A percentile compares a stretch with the other conserved stretches of the same genome.
Conservation (phyloP, 2,797 vertebrate species). For the Etheostoma perlongum region DNA sequence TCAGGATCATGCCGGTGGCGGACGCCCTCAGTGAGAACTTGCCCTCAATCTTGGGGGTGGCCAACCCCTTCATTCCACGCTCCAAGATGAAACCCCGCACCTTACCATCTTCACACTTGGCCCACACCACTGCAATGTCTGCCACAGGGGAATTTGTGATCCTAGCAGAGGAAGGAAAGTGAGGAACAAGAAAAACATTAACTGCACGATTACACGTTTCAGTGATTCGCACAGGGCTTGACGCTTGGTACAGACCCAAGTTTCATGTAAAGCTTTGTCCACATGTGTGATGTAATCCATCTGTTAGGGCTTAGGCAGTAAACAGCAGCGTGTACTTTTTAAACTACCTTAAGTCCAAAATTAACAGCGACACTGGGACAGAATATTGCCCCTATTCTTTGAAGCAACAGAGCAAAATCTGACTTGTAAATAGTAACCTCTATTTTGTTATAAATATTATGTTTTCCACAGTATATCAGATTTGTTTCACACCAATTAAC, state of each 20-base stretch:
- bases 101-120: conserved; percentile 86
- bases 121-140: conserved; percentile 91
- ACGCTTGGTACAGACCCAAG: too few relatives aligned
- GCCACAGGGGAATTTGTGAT: conserved; percentile 91
- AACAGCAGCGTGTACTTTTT: not conserved
- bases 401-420: not conserved
- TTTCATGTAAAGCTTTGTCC: not conserved
- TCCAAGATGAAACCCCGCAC: conserved; percentile 91
- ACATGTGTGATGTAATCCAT: not conserved
- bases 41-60: conserved; percentile 90
- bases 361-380: not conserved
- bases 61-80: conserved; percentile 88
- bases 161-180: conserved; percentile 72
- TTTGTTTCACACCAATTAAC: not conserved
- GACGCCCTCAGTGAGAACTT: conserved; percentile 93
- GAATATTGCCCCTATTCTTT: not conserved
- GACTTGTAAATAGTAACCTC: not conserved
- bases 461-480: not conserved
- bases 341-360: not conserved
- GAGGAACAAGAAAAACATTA: not conserved
- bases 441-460: not conserved
- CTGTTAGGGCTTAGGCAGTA: not conserved
- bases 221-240: not conserved
- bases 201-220: not conserved
- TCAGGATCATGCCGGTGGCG: conserved; percentile 90